A percentile compares a stretch with the other conserved stretches of the same genome.
Evolutionary conservation across 2,113 vertebrate species (phyloP).

Genomic region (Poeciliopsis occidentalis): DNA sequence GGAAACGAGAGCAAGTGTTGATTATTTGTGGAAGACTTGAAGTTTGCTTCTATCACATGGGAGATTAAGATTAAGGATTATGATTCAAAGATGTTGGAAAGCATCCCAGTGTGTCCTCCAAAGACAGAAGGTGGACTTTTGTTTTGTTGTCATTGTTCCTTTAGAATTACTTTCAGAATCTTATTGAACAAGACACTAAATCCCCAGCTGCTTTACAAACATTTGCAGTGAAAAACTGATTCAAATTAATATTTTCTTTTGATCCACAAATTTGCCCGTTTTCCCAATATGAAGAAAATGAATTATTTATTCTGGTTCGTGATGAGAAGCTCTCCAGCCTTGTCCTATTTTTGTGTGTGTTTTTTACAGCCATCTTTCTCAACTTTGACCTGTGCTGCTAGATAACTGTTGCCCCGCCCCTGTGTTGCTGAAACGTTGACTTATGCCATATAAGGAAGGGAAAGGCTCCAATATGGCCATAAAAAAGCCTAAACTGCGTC

Average conservation of each 20-base stretch:
- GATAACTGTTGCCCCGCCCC: slow-evolving; percentile 30
- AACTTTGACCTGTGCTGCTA: slow-evolving; percentile 6
- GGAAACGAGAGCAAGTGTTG: slow-evolving; percentile 30
- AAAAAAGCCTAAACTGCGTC: slow-evolving; percentile 5
- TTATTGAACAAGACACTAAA: slow-evolving; percentile 7
- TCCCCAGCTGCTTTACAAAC: neutral
- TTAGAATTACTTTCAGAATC: slow-evolving; percentile 21
- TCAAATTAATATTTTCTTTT: neutral
- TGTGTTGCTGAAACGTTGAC: slow-evolving; percentile 38
- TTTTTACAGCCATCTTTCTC: neutral
- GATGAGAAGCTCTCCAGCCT: neutral
- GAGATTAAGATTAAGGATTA: slow-evolving; percentile 29
- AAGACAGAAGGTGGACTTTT: neutral
- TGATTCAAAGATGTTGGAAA: slow-evolving; percentile 14
- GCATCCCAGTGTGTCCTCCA: neutral
- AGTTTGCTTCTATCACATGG: slow-evolving; percentile 19
- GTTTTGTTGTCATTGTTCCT: neutral
- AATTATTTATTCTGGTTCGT: neutral
- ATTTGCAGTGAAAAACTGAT: neutral
- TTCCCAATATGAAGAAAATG: neutral
- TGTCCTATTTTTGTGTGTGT: neutral
- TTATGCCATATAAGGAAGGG: slow-evolving; percentile 25
- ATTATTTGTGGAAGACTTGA: slow-evolving; percentile 36
- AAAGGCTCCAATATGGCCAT: slow-evolving; percentile 14
- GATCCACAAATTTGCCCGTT: neutral